A percentile compares a stretch with the other conserved stretches of the same genome.
Evolutionary conservation across 1,140 invertebrate species (phyloP).

Genomic region (Triops longicaudatus): DNA sequence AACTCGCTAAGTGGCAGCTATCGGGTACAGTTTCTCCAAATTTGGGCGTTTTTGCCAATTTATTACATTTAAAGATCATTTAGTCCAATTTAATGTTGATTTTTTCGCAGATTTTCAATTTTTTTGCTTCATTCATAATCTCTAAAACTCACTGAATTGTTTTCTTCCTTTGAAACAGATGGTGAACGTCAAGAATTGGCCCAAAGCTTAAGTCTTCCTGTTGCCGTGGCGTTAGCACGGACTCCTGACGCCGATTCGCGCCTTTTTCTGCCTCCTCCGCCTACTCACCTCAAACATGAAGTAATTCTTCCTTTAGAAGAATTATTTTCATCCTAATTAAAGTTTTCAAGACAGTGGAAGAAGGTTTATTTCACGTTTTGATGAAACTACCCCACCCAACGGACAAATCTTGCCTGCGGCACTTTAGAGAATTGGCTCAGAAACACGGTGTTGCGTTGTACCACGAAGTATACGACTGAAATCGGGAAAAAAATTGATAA

Average conservation of each 20-base stretch:
- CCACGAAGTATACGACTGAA: neutral
- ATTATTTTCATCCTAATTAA: neutral
- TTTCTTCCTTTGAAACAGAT: too few relatives aligned
- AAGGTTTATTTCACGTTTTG: neutral
- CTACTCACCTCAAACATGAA: neutral
- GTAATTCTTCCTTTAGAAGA: neutral
- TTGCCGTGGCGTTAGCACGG: neutral
- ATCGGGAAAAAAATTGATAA: neutral
- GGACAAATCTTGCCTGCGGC: neutral
- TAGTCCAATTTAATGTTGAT: too few relatives aligned
- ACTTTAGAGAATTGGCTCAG: neutral
- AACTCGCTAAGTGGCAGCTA: neutral
- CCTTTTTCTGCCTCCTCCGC: neutral
- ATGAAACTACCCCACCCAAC: neutral
- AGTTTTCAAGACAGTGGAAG: neutral
- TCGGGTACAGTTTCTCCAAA: neutral
- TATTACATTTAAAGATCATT: neutral
- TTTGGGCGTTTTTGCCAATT: neutral
- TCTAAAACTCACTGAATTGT: too few relatives aligned
- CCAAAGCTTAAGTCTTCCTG: neutral
- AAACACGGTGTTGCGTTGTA: neutral
- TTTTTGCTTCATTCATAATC: too few relatives aligned
- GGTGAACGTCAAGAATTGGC: neutral
- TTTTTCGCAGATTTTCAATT: too few relatives aligned
- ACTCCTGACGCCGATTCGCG: neutral